These are phyloP conservation scores for Cepphus grylle DNA, from an alignment of 2,113 vertebrate species.

Conservation along the genomic window DNA sequence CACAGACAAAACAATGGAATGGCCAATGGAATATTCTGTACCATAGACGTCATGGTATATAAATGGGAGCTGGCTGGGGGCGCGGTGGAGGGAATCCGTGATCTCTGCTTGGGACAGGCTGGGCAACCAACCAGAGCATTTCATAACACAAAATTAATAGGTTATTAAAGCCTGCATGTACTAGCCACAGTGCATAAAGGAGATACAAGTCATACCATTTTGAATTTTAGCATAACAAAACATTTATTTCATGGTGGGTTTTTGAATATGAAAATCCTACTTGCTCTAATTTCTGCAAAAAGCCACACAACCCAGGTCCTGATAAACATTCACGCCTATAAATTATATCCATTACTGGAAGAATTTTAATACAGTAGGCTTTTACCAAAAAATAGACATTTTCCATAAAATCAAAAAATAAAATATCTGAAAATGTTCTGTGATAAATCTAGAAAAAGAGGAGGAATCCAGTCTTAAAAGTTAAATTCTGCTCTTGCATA, in stretches of 20 bases:
- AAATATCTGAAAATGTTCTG: slow-evolving; percentile 22
- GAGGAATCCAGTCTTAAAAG: background rate
- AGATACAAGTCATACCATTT: background rate
- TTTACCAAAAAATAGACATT: slow-evolving; percentile 74
- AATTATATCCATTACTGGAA: background rate
- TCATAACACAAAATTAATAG: background rate
- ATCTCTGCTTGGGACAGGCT: background rate
- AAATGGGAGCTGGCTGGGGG: background rate
- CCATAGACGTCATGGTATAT: background rate
- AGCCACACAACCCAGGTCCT: background rate
- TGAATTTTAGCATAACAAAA: background rate
- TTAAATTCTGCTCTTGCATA: background rate
- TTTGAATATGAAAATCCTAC: background rate
- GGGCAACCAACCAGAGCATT: background rate
- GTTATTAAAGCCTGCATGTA: background rate
- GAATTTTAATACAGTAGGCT: slow-evolving; percentile 6
- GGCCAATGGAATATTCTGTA: background rate
- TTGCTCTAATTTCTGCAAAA: background rate
- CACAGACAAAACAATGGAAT: background rate
- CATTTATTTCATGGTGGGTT: background rate
- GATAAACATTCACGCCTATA: background rate
- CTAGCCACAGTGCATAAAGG: background rate
- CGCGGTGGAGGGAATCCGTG: background rate
- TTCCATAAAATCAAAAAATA: slow-evolving; percentile 69
- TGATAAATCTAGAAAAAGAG: slow-evolving; percentile 13